phyloP scores from a whole-genome alignment of 2,113 vertebrate genomes.

The Chionis minor region DNA sequence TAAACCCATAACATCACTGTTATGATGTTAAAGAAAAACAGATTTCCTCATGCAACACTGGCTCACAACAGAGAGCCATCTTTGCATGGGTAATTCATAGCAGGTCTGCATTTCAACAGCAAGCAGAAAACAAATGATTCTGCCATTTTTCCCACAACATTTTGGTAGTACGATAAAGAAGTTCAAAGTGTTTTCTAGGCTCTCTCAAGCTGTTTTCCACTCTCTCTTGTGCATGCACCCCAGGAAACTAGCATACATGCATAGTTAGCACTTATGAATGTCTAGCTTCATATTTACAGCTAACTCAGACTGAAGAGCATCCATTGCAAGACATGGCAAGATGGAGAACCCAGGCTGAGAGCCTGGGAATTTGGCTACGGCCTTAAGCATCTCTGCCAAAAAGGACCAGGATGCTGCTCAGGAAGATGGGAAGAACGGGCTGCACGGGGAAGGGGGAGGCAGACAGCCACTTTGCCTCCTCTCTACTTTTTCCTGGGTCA shows the following conservation, averaged over 20 bases:
- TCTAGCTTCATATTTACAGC: neutral
- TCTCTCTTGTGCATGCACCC: accelerated
- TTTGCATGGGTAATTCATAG: neutral
- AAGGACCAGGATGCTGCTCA: neutral
- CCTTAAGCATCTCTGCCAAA: neutral
- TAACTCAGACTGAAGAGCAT: neutral
- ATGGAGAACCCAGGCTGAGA: neutral
- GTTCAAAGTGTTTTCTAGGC: neutral
- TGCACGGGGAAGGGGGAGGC: neutral
- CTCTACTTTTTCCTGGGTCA: neutral
- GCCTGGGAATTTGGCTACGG: neutral
- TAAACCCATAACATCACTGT: neutral
- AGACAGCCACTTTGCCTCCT: neutral
- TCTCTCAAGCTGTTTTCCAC: neutral
- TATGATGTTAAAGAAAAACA: neutral
- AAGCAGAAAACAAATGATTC: neutral
- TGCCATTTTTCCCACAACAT: neutral
- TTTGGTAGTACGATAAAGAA: neutral
- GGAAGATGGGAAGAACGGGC: neutral
- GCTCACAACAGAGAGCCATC: neutral
- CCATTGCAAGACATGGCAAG: neutral
- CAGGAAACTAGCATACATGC: neutral
- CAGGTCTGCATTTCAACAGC: neutral
- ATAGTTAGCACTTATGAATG: neutral
- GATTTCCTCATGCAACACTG: neutral